Evolutionary conservation across 1,140 invertebrate species (phyloP), one percentile per base, ranked within the genome.

Genomic region (Asbolus verrucosus): DNA sequence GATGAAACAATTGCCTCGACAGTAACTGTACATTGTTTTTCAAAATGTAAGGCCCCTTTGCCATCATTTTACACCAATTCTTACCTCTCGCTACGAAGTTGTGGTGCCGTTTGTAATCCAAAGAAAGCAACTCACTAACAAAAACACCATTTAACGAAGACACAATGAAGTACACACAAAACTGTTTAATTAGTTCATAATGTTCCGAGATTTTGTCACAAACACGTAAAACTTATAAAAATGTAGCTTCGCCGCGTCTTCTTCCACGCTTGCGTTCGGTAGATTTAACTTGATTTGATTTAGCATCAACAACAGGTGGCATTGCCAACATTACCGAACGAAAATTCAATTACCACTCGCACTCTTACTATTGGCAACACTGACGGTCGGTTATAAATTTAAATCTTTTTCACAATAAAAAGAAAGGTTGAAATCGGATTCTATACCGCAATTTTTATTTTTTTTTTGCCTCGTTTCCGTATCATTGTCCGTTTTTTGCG

Each of bases 251-350:
- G 21, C 46, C 46, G 46, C 46, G 46, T 54, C 46, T 54, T 54
- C 19, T 54, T 54, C 46, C 46, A 54, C 46, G 46, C 46, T 54
- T 54, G 46, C 46, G 46, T 54, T 54, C 21, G 19, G 46, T 54
- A 54, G 19, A 54, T 54, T 54, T 54, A 54, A 54, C 46, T 54
- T 54, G n/a, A n/a, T n/a, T n/a, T n/a, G n/a, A 54, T 54, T 54
- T 21, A 54, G 46, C 46, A 54, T 54, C 46, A 54, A 54, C 46
- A 54, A 54, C 46, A 54, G 46, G 46, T 54, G 46, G 46, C 27
- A 19, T 1, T 14, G 5, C 46, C 21, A 54, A 24, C 46, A 9
- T 6, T 13, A 54, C 46, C 4, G 14, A 13, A 50, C 3, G 3
- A 27, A 27, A 27, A 27, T 8, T 8, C 3, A 27, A 27, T 4